These are phyloP conservation scores for Cephus runcator DNA, from an alignment of 2,888 invertebrate species.

Conservation along the genomic window DNA sequence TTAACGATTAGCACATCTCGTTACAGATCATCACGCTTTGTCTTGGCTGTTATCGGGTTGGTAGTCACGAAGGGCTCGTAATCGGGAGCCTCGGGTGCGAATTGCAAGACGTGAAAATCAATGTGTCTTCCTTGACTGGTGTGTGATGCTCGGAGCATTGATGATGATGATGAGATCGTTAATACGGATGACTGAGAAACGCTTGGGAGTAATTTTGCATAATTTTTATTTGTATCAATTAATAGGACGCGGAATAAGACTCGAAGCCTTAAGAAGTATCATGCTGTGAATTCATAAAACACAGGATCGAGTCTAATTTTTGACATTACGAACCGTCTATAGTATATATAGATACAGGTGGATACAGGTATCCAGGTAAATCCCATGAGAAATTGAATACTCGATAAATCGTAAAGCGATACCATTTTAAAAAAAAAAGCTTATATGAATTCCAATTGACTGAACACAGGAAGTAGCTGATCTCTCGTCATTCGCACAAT, in stretches of 20 bases:
- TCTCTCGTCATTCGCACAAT: neutral
- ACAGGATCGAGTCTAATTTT: no score
- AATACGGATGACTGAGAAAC: neutral
- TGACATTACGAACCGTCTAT: no score
- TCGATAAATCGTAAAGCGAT: neutral
- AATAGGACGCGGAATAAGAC: no score
- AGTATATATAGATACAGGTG: no score
- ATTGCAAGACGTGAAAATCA: neutral
- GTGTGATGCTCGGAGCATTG: neutral
- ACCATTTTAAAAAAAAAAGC: neutral
- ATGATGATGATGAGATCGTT: neutral
- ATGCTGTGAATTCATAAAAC: no score
- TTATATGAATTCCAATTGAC: neutral
- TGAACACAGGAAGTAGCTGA: neutral
- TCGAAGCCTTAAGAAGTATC: no score
- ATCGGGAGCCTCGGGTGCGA: neutral
- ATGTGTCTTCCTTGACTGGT: neutral
- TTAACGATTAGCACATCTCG: neutral
- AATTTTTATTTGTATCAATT: no score
- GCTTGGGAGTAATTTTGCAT: neutral
- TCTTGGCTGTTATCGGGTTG: neutral
- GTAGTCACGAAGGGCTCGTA: neutral
- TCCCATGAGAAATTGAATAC: neutral
- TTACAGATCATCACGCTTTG: neutral
- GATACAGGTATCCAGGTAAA: no score